Evolutionary conservation across 30 jellyfish, hydroid and myxozoan genomes (phyloP), one percentile per base, ranked within the genome.

Genomic region (Phacellophora camtschatica): DNA sequence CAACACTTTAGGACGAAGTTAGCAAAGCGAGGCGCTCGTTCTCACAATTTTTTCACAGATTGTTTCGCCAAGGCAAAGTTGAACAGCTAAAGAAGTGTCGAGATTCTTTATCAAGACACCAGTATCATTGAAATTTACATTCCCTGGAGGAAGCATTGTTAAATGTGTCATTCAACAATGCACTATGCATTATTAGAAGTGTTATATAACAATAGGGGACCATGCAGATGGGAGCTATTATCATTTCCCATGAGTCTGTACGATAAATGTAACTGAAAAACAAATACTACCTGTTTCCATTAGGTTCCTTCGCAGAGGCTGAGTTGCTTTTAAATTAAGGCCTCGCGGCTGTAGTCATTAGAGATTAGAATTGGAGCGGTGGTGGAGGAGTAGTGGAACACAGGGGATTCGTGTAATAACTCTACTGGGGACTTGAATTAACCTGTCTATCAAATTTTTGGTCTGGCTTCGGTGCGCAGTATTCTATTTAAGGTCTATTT

Each of bases 31-130:
- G 91, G 91, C 91, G 91, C 58, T 66, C 84, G 69, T 80, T 65
- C 91, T 80, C 91, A 66, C 91, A 64, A 80, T 56, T 64, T 80
- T 80, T 66, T 80, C 91, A 80, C 91, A 80, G 84, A 46, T 80
- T 62, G 83, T 66, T 80, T 64, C 84, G 89, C 64, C 84, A 65
- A 80, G 84, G 72, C 82, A 35, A 80, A 65, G 66, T 71, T 80
- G 84, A 80, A 80, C 84, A 48, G 91, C 91, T 54, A 67, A 67
- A 65, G 77, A 80, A 64, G 91, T 80, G 91, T 80, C 84, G 91
- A 80, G 91, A 67, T 67, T 80, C 91, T 65, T 66, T 80, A 80
- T 80, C 68, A 24, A 39, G 83, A 71, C 91, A 64, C 91, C 84
- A 64, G 81, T 41, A 31, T 66, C 62, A 64, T 80, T 46, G 77